Evolutionary conservation across 2,113 vertebrate genomes (phyloP), one percentile per base, ranked within the genome.

Genomic region (Oxygymnocypris stewartii): DNA sequence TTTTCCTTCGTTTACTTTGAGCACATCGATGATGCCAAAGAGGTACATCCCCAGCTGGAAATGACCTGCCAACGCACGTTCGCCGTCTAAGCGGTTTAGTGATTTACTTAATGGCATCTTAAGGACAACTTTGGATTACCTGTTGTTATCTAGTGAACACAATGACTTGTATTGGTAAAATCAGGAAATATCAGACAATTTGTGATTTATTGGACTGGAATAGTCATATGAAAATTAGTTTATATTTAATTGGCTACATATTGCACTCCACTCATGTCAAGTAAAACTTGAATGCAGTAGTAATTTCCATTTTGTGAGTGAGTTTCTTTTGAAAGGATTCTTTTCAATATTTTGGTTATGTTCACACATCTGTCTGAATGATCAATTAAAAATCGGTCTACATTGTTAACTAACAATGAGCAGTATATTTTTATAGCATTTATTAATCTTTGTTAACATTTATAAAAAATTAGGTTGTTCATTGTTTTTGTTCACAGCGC

Each of bases 1-100:
- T 99, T 98, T 91, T 96, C 96, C 74, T 99, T 99, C 0, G 96
- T 99, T 91, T 97, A 98, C 92, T 98, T 97, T 88, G 96, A 98
- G 90, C 96, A 96, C 91, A 94, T 98, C 79, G 96, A 97, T 61
- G 96, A 99, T 91, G 97, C 97, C 79, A 99, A 98, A 91, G 97
- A 97, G 97, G 97, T 98, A 95, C 87, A 76, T 85, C 79, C 8
- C 18, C 57, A 57, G 35, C 35, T n/a, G 5, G 11, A 79, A 23
- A 59, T 40, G 31, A 40, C 20, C 20, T 42, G 6, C 0, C 35
- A 63, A 42, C 3, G 0, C 31, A 42, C 25, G 57, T 42, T 80
- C 54, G 23, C 16, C 4, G 9, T 20, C 78, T 63, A 25, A 61
- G 79, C n/a, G 7, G 35, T 63, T 63, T 44, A 63, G 23, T 63